Conservation (phyloP, 2,888 invertebrate genomes). For the Hirtodrosophila confusa region DNA sequence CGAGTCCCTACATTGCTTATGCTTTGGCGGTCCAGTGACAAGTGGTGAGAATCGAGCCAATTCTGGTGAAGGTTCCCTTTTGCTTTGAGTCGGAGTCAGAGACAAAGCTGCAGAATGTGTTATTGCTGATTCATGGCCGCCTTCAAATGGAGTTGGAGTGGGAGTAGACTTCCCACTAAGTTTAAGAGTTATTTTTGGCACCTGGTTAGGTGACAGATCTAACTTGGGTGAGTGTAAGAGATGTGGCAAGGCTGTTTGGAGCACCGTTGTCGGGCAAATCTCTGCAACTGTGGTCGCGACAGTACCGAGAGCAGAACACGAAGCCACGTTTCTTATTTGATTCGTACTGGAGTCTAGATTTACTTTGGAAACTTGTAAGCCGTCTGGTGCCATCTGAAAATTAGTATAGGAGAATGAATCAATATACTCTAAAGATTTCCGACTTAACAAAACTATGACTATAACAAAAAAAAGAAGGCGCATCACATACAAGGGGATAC, state of each 20-base stretch:
- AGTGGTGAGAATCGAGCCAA: conserved; percentile 93
- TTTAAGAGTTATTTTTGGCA: conserved; percentile 93
- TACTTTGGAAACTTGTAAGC: conserved; percentile 3
- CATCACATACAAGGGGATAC: too few relatives aligned
- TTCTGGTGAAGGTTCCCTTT: conserved; percentile 90
- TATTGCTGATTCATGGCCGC: conserved; percentile 21
- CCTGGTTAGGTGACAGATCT: conserved; percentile 73
- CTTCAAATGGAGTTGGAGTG: conserved; percentile 6
- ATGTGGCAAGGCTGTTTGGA: background rate
- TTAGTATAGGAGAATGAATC: conserved; percentile 5
- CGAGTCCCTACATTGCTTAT: conserved; percentile 84
- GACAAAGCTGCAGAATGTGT: background rate
- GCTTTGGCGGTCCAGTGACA: conserved; percentile 92
- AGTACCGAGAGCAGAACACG: background rate
- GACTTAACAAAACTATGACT: too few relatives aligned
- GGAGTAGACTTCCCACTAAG: conserved; percentile 84
- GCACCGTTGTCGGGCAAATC: background rate
- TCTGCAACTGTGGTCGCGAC: conserved; percentile 9
- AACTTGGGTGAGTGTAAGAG: conserved; percentile 28
- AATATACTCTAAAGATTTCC: too few relatives aligned
- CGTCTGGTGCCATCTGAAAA: conserved; percentile 29
- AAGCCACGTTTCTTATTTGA: background rate
- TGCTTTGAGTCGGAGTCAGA: conserved; percentile 8
- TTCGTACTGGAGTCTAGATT: background rate
- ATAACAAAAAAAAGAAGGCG: too few relatives aligned